A percentile compares a stretch with the other conserved stretches of the same genome.
Evolutionary conservation across 1,140 invertebrate genomes (phyloP).

Genomic region (Dendroctonus ponderosae): DNA sequence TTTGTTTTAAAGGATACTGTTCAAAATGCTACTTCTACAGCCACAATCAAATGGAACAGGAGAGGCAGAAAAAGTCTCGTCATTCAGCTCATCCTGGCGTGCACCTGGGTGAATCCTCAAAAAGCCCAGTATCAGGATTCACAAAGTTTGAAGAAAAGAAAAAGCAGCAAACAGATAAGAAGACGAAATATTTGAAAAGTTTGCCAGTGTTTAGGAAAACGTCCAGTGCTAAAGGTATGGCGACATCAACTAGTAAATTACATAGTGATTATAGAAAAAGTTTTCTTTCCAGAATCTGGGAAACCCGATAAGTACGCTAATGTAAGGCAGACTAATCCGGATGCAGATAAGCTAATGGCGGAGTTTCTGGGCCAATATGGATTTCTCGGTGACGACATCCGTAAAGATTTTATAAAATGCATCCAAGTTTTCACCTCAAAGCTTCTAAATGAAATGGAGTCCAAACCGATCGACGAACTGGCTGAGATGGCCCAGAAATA

Average conservation of each 20-base stretch:
- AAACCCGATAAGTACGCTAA: conserved; percentile 54
- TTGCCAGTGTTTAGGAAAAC: conserved; percentile 75
- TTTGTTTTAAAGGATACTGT: conserved; percentile 71
- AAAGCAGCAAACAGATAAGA: conserved; percentile 77
- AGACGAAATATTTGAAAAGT: conserved; percentile 74
- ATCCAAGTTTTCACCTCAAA: conserved; percentile 67
- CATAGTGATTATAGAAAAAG: neutral
- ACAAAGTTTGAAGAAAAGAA: conserved; percentile 87
- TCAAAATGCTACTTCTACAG: conserved; percentile 74
- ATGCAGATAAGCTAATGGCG: conserved; percentile 57
- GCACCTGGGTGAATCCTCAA: conserved; percentile 25
- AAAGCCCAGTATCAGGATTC: conserved; percentile 56
- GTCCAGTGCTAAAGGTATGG: conserved; percentile 57
- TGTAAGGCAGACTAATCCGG: conserved; percentile 54
- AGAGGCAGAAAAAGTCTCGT: conserved; percentile 55
- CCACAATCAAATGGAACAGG: conserved; percentile 65
- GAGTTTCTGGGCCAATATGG: conserved; percentile 46
- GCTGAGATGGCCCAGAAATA: conserved; percentile 89
- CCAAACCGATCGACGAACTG: conserved; percentile 77
- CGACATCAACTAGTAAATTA: neutral
- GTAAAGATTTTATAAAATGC: conserved; percentile 67
- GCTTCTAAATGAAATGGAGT: conserved; percentile 62
- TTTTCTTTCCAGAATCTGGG: conserved; percentile 50
- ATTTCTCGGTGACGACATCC: conserved; percentile 53
- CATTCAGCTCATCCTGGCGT: conserved; percentile 19